Evolutionary conservation across 2,797 vertebrate genomes (phyloP), one percentile per base, ranked within the genome.

Genomic region (Momotus momota): DNA sequence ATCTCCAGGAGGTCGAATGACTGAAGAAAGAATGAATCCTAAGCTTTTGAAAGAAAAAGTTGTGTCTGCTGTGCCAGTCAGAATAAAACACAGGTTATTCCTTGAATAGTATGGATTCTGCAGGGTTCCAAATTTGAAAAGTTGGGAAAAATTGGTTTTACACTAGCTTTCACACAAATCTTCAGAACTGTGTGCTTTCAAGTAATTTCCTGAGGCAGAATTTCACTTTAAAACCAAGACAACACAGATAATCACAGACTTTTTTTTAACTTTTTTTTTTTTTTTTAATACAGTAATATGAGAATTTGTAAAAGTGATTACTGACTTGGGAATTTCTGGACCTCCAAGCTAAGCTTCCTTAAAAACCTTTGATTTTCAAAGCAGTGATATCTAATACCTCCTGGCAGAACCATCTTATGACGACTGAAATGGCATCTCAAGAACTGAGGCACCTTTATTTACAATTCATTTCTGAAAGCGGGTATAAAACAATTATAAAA

Each of bases 361-460:
- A 45, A 86, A 78, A 92, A 78, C 31, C 71, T 45, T 61, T 83
- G 45, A 61, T 72, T 93, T 93, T 92, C 90, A 94, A 88, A 86
- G 86, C 12, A 7, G 7, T 90, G 90, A 86, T 77, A 92, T n/a
- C 19, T 29, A 92, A 55, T 48, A 93, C 35, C 22, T 85, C 51
- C 74, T 77, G 81, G 57, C 74, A 94, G 67, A 95, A 87, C 25
- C 43, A 66, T 55, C 60, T 91, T 33, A 67, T 0, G 4, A 52
- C 67, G 94, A 93, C 74, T 89, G 94, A 94, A 96, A 93, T 12
- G 52, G 55, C 71, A 82, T 86, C 55, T 73, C 64, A 87, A 62
- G 64, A 92, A 93, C 62, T 84, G 71, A 89, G 84, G 71, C 16
- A 89, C 55, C 71, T 88, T 88, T 89, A 92, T 91, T 82, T 84